These are phyloP conservation scores for Euspilapteryx auroguttella DNA, from an alignment of 2,888 invertebrate genomes.

Conservation along the genomic window DNA sequence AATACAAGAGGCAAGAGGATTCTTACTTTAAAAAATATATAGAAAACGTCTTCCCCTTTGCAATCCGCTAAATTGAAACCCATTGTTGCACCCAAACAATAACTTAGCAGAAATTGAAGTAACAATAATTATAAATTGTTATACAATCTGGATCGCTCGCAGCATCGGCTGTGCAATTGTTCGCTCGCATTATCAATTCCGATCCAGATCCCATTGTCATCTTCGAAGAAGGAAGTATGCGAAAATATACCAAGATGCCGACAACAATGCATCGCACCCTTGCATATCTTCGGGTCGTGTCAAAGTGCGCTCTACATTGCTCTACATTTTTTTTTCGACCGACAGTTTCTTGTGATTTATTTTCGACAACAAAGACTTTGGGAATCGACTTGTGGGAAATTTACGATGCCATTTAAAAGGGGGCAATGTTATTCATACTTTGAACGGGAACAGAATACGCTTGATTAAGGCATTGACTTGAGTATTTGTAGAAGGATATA, in stretches of 20 bases:
- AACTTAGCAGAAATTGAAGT: constrained; percentile 27
- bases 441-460: constrained; percentile 8
- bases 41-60: too few relatives aligned
- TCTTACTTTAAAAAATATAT: too few relatives aligned
- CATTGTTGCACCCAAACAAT: constrained; percentile 33
- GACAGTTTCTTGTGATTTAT: constrained; percentile 47
- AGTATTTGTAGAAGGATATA: too few relatives aligned
- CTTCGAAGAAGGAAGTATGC: constrained; percentile 47
- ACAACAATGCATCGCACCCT: constrained; percentile 19
- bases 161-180: constrained; percentile 17
- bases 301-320: constrained; percentile 17
- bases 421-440: constrained; percentile 18
- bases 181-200: too few relatives aligned
- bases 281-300: constrained; percentile 9
- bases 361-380: constrained; percentile 44
- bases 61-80: too few relatives aligned
- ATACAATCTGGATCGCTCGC: constrained; percentile 38
- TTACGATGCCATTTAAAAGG: constrained; percentile 38
- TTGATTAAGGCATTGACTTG: constrained; percentile 25
- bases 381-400: constrained; percentile 44
- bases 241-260: constrained; percentile 14
- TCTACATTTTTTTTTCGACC: constrained; percentile 36
- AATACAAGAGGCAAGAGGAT: too few relatives aligned
- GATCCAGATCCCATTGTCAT: constrained; percentile 14
- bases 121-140: constrained; percentile 37